Base-by-base conservation (phyloP, 1,140 invertebrate genomes). In the Chymomyza costata region DNA sequence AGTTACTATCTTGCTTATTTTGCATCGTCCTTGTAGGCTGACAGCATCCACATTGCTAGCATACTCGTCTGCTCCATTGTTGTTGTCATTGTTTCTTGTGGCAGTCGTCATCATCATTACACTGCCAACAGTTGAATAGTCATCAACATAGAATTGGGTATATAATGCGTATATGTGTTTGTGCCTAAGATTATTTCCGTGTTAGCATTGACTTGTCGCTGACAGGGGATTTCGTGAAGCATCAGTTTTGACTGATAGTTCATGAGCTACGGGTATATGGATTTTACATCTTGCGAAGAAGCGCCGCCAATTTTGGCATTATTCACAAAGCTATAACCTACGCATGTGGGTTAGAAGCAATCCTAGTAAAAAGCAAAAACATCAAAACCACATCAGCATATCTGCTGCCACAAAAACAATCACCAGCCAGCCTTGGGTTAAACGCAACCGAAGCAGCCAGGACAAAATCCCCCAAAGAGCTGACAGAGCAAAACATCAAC, bases 341-440 rank as follows among this genome's bases (percentile, higher is more conserved):
- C n/a, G n/a, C n/a, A n/a, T n/a, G n/a, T n/a, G n/a, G n/a, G n/a
- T n/a, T n/a, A n/a, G n/a, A n/a, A n/a, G 25, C 5, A 28, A 28
- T 28, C 5, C 49, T 62, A 45, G 47, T 53, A 69, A 69, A n/a
- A 74, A 62, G 73, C 59, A 41, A 64, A 68, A 71, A 65, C 73
- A 80, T 80, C 63, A 78, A 80, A 78, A 78, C 73, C 73, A 68
- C 73, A 78, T 71, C 73, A 80, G 50, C 51, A 39, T 48, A 51
- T 32, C 41, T 43, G 35, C 55, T 39, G 31, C 56, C 28, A 35
- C 46, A 51, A 21, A n/a, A 31, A 58, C 47, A 49, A 40, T 45
- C 47, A 37, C 21, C 61, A 25, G 32, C 41, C 45, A 16, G 48
- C 44, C n/a, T n/a, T n/a, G n/a, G n/a, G n/a, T n/a, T n/a, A n/a